Conservation (phyloP, 2,888 invertebrate species). For the Rapana venosa region DNA sequence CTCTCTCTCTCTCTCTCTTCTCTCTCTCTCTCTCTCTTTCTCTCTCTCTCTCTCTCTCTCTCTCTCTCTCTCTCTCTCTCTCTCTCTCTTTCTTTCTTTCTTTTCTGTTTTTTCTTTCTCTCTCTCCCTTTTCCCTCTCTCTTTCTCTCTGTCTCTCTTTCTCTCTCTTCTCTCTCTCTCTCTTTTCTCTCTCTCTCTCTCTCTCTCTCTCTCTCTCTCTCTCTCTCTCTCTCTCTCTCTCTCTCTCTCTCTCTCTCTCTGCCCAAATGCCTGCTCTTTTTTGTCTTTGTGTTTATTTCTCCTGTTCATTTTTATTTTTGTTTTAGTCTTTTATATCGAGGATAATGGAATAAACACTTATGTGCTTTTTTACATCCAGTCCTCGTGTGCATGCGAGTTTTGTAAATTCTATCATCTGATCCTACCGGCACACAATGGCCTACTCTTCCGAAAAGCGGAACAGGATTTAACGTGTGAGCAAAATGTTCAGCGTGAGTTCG, state of each 20-base stretch:
- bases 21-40: not conserved
- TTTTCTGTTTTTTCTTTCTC: not conserved
- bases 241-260: not conserved
- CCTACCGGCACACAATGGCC: too few species aligned
- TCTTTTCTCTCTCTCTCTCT: not conserved
- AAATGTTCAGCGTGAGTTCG: too few species aligned
- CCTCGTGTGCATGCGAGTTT: too few species aligned
- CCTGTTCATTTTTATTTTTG: too few species aligned
- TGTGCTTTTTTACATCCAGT: too few species aligned
- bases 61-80: too few species aligned
- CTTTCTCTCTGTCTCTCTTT: not conserved
- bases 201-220: not conserved
- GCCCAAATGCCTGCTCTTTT: not conserved
- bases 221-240: not conserved
- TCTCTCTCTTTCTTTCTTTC: not conserved
- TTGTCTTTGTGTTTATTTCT: not conserved
- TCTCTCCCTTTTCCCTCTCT: not conserved
- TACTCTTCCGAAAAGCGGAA: too few species aligned
- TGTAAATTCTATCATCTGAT: too few species aligned
- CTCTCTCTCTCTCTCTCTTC: not conserved
- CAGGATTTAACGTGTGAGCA: too few species aligned
- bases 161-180: not conserved
- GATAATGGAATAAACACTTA: too few species aligned
- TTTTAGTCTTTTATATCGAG: too few species aligned
- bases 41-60: too few species aligned